A percentile compares a stretch with the other conserved stretches of the same genome.
phyloP scores from a whole-genome alignment of 2,113 vertebrate species.

The Catagonus wagneri region DNA sequence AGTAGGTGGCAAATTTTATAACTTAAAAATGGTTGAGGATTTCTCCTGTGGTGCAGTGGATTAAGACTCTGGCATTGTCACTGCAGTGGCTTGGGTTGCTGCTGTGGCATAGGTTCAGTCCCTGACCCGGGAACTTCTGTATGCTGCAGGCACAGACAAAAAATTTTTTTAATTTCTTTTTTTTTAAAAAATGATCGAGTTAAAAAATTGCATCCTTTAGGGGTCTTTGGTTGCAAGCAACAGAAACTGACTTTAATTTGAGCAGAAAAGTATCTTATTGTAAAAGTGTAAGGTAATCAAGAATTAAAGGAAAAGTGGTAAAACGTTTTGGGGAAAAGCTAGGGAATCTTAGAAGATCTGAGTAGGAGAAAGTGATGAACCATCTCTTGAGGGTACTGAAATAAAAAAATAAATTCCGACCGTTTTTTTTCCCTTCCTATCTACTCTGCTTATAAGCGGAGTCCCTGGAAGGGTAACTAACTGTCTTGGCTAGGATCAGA shows the following conservation, averaged over 20 bases:
- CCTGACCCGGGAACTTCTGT: too few species aligned
- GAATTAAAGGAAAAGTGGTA: constrained; percentile 21
- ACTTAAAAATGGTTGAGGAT: not conserved
- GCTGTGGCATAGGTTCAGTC: too few species aligned
- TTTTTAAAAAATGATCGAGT: not conserved
- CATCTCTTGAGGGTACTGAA: not conserved
- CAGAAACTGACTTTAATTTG: not conserved
- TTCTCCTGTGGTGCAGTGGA: too few species aligned
- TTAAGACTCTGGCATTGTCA: too few species aligned
- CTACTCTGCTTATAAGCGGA: not conserved
- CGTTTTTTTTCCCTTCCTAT: not conserved
- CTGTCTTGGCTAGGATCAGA: not conserved
- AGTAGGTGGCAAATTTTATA: not conserved
- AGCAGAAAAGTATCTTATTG: not conserved
- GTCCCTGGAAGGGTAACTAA: not conserved
- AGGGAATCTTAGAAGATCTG: not conserved
- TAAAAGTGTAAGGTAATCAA: not conserved
- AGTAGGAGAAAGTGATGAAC: not conserved
- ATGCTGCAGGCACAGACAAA: too few species aligned
- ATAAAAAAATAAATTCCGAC: not conserved
- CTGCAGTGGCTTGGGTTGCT: too few species aligned
- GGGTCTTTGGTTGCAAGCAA: not conserved
- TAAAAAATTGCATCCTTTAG: not conserved
- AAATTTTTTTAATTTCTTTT: too few species aligned
- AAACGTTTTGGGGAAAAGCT: not conserved